Evolutionary conservation across 1,140 invertebrate genomes (phyloP).

Genomic region (Sinonovacula constricta): DNA sequence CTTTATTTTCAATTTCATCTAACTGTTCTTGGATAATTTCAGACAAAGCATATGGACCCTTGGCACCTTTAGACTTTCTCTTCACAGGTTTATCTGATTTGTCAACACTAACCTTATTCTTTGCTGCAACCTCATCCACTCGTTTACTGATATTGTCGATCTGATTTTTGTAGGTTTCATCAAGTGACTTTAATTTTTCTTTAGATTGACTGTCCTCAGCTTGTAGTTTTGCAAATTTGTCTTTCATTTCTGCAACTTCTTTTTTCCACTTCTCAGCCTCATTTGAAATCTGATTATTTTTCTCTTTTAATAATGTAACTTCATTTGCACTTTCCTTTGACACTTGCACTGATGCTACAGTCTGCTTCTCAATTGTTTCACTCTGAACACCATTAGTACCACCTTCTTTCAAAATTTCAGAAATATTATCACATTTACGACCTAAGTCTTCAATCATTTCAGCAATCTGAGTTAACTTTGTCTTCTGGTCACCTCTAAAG

Average conservation of each 20-base stretch:
- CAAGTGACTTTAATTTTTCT: slow-evolving; percentile 55
- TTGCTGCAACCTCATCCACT: slow-evolving; percentile 60
- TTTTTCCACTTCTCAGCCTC: slow-evolving; percentile 63
- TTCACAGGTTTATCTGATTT: slow-evolving; percentile 29
- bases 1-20: slow-evolving; percentile 62
- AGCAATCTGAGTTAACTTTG: slow-evolving; percentile 49
- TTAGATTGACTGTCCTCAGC: slow-evolving; percentile 61
- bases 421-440: slow-evolving; percentile 60
- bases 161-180: slow-evolving; percentile 59
- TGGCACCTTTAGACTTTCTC: slow-evolving; percentile 17
- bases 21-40: slow-evolving; percentile 66
- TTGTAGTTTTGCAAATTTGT: slow-evolving; percentile 63
- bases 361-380: slow-evolving; percentile 32
- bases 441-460: slow-evolving; percentile 64
- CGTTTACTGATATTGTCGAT: slow-evolving; percentile 47
- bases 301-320: slow-evolving; percentile 45
- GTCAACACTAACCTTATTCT: slow-evolving; percentile 52
- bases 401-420: slow-evolving; percentile 68
- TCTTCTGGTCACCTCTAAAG: slow-evolving; percentile 53
- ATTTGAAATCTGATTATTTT: slow-evolving; percentile 62
- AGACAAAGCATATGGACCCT: slow-evolving; percentile 29
- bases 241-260: slow-evolving; percentile 45
- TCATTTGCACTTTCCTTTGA: neutral
- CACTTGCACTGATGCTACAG: neutral
- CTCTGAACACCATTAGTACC: slow-evolving; percentile 10